A percentile compares a stretch with the other conserved stretches of the same genome.
These are phyloP conservation scores for Palythoa grandis DNA, from an alignment of 92 coral and sea anemone species.

Conservation along the genomic window DNA sequence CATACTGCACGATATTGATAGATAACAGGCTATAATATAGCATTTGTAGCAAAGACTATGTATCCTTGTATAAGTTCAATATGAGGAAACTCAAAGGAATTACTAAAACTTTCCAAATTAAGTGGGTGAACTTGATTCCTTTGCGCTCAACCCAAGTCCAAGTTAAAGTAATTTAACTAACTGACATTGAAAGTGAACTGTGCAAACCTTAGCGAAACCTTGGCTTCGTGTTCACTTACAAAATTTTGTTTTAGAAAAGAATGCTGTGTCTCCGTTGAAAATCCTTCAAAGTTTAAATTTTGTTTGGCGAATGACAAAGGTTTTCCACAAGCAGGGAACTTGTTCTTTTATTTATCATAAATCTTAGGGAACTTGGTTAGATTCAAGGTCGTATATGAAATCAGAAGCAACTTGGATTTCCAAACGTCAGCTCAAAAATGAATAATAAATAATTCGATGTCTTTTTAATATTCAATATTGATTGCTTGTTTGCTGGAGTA, in stretches of 20 bases:
- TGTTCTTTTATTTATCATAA: background rate
- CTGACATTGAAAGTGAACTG: too few relatives aligned
- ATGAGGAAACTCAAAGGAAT: background rate
- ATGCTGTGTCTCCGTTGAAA: background rate
- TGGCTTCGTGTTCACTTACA: background rate
- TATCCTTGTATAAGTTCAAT: background rate
- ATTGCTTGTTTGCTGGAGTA: background rate
- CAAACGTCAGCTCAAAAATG: background rate
- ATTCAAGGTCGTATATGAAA: background rate
- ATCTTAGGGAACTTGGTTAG: background rate
- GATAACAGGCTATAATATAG: background rate
- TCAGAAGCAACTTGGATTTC: background rate
- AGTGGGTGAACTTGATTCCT: too few relatives aligned
- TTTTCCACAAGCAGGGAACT: background rate
- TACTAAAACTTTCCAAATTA: too few relatives aligned
- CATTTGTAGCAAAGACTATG: background rate
- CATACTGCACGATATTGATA: background rate
- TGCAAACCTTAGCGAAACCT: too few relatives aligned
- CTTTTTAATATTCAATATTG: slow-evolving; percentile 11
- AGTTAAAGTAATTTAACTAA: too few relatives aligned
- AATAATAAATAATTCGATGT: background rate
- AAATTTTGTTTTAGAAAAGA: too few relatives aligned
- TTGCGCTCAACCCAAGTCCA: too few relatives aligned
- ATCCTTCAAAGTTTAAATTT: background rate
- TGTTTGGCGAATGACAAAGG: background rate